Conservation (phyloP, 2,113 vertebrate species). For the Passer montanus region DNA sequence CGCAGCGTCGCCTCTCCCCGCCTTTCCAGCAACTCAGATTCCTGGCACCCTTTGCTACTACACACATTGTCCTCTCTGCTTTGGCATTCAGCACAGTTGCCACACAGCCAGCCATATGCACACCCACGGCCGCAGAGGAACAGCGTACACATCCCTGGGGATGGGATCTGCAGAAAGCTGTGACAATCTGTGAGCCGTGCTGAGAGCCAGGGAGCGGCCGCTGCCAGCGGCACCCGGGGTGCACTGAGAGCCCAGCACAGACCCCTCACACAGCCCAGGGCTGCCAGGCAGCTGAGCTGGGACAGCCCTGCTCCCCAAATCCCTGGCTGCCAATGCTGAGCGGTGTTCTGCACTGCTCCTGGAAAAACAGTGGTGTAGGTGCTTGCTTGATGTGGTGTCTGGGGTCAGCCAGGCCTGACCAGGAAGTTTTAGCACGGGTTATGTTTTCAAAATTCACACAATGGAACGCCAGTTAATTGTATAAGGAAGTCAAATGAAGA, state of each 20-base stretch:
- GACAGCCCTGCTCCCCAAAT: accelerated
- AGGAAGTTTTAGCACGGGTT: background rate
- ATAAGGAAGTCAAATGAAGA: conserved; percentile 27
- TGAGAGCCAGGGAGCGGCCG: background rate
- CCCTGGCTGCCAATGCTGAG: accelerated
- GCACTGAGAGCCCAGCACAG: background rate
- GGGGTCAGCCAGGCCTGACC: background rate
- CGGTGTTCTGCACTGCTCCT: accelerated
- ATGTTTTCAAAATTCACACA: background rate
- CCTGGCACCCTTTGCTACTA: conserved; percentile 40
- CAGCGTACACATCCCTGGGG: conserved; percentile 37
- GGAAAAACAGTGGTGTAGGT: accelerated
- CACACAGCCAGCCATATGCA: conserved; percentile 53
- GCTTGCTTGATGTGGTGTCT: accelerated
- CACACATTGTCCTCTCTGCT: conserved; percentile 53
- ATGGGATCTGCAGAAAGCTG: conserved; percentile 27
- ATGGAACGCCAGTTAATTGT: background rate
- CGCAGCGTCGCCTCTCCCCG: background rate
- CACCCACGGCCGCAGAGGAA: conserved; percentile 48
- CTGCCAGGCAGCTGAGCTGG: background rate
- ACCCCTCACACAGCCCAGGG: accelerated
- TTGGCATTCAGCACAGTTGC: conserved; percentile 38
- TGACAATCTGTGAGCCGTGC: conserved; percentile 26
- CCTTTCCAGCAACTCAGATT: conserved; percentile 13
- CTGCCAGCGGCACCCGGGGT: background rate